Base-by-base conservation (phyloP, 2,113 vertebrate genomes). In the Pluvialis apricaria region DNA sequence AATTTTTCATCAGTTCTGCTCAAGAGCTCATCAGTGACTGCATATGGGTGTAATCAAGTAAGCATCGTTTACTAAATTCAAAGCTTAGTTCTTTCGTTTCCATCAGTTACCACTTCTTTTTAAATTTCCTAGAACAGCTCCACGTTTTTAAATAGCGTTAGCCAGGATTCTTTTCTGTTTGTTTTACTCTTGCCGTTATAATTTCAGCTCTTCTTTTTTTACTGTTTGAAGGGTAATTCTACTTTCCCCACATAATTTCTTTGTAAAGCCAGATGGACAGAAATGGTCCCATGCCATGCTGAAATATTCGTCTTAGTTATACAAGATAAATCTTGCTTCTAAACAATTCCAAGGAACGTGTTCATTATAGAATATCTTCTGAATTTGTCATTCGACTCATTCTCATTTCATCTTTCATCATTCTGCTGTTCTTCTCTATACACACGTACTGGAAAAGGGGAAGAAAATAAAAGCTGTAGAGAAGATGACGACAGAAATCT, bases 1-100 rank as follows among this genome's bases (percentile, higher is more conserved):
- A 94, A 96, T 97, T 93, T 96, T 96, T 95, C 95, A 97, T 97
- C 93, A 92, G 88, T 88, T 92, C 86, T 94, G 78, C 88, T 94
- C 91, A 96, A 91, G 96, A 91, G 93, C 83, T 93, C 92, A 95
- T 96, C 96, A 94, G 81, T 84, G 88, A 68, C 73, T 96, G 78
- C 91, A 88, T 92, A 94, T 82, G 81, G 91, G 90, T 79, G 79
- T 91, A 96, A 97, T 96, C 93, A 94, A 96, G 88, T 94, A 86
- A 96, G 92, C 79, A 91, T 75, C 96, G 3, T 96, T 92, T 96
- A 82, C 96, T 82, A 68, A 91, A 96, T 88, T 78, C 88, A 81
- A 82, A 73, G 83, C 83, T 94, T 60, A 51, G 76, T 62, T 84
- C 87, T 82, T 96, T 91, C 92, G 66, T 92, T 93, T 94, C 86